These are phyloP conservation scores for Gobio gobio DNA, from an alignment of 2,113 vertebrate species.

Conservation along the genomic window DNA sequence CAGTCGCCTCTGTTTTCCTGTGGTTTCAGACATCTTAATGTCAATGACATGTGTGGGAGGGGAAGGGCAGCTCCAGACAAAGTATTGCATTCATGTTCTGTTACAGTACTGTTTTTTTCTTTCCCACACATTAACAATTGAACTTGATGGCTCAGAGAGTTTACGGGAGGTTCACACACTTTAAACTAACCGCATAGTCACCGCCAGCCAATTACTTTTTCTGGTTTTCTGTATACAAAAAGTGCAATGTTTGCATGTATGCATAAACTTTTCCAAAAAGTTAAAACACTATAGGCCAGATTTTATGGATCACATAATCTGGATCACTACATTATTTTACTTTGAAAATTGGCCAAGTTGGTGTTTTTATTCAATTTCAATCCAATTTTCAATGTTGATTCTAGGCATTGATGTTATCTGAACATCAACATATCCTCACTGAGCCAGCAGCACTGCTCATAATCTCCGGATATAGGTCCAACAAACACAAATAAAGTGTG, in stretches of 20 bases:
- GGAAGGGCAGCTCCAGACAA: slow-evolving; percentile 27
- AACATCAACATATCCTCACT: slow-evolving; percentile 16
- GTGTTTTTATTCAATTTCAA: not conserved
- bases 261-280: not conserved
- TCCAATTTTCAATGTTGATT: not conserved
- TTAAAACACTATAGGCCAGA: not conserved
- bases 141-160: slow-evolving; percentile 38
- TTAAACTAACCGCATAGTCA: slow-evolving; percentile 26
- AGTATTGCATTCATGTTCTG: slow-evolving; percentile 32
- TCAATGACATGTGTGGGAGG: slow-evolving; percentile 30
- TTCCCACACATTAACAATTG: slow-evolving; percentile 44
- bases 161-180: slow-evolving; percentile 41
- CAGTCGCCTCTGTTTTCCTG: slow-evolving; percentile 37
- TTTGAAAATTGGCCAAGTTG: not conserved
- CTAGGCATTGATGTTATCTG: slow-evolving; percentile 27
- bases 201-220: not conserved
- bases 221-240: not conserved
- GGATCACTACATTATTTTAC: not conserved
- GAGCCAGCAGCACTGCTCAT: not conserved
- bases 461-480: not conserved
- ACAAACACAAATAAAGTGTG: not conserved
- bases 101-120: slow-evolving; percentile 25
- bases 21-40: slow-evolving; percentile 45
- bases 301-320: not conserved
- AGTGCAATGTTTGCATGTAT: not conserved